A percentile compares a stretch with the other conserved stretches of the same genome.
Evolutionary conservation across 2,888 invertebrate species (phyloP).

Genomic region (Sphinx pinastri): DNA sequence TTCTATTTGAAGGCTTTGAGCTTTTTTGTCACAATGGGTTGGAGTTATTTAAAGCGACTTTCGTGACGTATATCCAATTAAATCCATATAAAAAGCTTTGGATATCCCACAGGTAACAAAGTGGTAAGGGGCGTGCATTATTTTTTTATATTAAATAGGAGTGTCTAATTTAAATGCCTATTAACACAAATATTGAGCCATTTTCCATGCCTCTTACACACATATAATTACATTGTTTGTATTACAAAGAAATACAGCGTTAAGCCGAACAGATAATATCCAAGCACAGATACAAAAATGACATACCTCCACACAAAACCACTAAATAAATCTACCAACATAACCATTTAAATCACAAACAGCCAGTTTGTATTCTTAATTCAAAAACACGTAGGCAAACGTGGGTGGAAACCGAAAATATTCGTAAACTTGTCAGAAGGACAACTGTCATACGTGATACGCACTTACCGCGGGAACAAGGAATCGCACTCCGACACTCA

Average conservation of each 20-base stretch:
- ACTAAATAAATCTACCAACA: not conserved
- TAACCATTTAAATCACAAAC: not conserved
- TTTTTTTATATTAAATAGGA: no score
- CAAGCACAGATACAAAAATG: not conserved
- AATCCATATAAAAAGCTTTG: no score
- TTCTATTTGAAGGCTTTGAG: not conserved
- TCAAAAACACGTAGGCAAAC: constrained; percentile 8
- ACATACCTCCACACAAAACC: not conserved
- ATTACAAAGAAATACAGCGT: no score
- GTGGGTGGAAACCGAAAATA: constrained; percentile 33
- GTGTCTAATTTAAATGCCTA: no score
- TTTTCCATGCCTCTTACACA: no score
- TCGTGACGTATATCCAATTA: no score
- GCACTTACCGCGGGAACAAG: constrained; percentile 43
- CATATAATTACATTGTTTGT: no score
- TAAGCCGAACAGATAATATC: not conserved
- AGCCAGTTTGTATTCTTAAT: constrained; percentile 8
- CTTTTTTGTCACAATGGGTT: not conserved
- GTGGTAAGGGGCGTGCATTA: no score
- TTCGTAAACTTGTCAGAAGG: constrained; percentile 38
- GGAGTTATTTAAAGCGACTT: no score
- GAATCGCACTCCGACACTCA: constrained; percentile 56
- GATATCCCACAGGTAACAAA: no score
- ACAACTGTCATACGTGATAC: constrained; percentile 44
- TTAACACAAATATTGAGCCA: no score